Evolutionary conservation across 2,113 vertebrate species (phyloP), one percentile per base, ranked within the genome.

Genomic region (Caranx melampygus): DNA sequence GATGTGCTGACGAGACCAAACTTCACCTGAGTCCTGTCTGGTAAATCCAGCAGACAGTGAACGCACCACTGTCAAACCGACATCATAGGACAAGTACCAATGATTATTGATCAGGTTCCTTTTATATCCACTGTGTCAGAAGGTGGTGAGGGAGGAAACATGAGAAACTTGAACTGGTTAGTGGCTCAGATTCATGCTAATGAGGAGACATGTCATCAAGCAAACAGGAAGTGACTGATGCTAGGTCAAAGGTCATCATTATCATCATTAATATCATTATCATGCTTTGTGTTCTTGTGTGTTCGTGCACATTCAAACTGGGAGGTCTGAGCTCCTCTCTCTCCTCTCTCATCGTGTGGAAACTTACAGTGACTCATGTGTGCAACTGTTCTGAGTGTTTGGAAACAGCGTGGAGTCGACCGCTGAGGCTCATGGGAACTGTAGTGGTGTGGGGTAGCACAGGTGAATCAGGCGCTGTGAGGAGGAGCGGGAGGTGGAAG

Each of bases 371-470:
- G 55, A 59, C 37, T 72, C 55, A 10, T 20, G 2, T 35, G 34
- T 69, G 3, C 21, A 12, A 8, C 58, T 16, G 11, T 16, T 20
- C 18, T 18, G 3, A 20, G 3, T 18, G 47, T 49, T 18, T 18
- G 47, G 6, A 7, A 49, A 26, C 26, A 49, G 15, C 6, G 47
- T 18, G 47, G 47, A 49, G 16, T 49, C 5, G 45, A 16, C 45
- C 5, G 78, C 63, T 26, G 71, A 62, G 79, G 64, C 37, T 81
- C 31, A 62, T 69, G 64, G 64, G 71, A 33, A 37, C 6, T 68
- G 78, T 62, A 74, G 78, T 61, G 6, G 16, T 51, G 4, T 8
- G 20, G 20, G 26, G 26, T 26, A 26, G 26, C 26, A 1, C 26
- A 26, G 26, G 26, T 26, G 26, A 26, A 26, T 26, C 26, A 1